Percentiles rank a stretch among this genome's conserved stretches.
Conservation (phyloP, 2,113 vertebrate genomes). For the Labrus mixtus region DNA sequence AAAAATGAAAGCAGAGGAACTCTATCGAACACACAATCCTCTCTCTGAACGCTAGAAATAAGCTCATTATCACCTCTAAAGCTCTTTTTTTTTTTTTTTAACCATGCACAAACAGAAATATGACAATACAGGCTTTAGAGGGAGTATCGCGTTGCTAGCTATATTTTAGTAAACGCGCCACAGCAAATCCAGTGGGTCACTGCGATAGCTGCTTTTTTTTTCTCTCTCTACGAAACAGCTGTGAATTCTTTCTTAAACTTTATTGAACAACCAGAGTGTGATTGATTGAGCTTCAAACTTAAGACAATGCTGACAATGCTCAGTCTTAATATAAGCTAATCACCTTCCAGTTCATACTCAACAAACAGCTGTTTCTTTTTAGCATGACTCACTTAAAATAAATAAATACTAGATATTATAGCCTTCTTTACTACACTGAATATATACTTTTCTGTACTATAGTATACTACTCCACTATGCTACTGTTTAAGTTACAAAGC, state of each 20-base stretch:
- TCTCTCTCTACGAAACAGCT: no score
- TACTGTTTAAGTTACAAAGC: no score
- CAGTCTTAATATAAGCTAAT: conserved; percentile 2
- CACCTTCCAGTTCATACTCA: background rate
- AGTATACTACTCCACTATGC: no score
- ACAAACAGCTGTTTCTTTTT: no score
- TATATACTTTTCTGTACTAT: no score
- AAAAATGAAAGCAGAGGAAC: background rate
- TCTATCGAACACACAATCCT: background rate
- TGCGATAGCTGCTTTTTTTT: no score
- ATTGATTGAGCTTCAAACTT: background rate
- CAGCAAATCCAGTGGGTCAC: no score
- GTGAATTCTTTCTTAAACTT: background rate
- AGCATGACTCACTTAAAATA: no score
- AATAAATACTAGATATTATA: no score
- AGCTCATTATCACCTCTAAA: no score
- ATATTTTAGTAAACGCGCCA: background rate
- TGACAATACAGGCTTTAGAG: background rate
- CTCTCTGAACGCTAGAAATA: background rate
- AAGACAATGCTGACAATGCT: background rate
- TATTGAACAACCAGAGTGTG: background rate
- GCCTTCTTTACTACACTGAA: no score
- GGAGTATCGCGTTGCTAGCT: background rate
- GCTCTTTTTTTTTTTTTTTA: background rate
- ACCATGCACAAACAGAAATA: background rate